These are phyloP conservation scores for Drosophila nebulosa DNA, from an alignment of 1,140 invertebrate genomes.

Conservation along the genomic window DNA sequence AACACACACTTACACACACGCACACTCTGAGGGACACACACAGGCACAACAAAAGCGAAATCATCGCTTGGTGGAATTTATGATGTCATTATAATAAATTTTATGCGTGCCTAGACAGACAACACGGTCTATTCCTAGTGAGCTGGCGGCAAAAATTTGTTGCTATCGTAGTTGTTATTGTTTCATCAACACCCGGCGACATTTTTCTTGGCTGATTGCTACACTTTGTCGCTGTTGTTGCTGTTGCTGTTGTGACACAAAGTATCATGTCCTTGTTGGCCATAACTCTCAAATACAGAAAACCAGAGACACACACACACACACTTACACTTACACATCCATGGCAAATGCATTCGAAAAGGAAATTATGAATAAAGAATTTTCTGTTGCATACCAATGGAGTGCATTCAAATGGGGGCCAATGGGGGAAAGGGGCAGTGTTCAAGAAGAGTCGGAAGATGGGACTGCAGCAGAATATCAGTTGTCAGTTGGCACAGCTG, in stretches of 20 bases:
- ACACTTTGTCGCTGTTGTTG: conserved; percentile 53
- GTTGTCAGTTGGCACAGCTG: conserved; percentile 57
- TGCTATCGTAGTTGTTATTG: conserved; percentile 14
- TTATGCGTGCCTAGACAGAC: conserved; percentile 69
- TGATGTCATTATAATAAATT: conserved; percentile 77
- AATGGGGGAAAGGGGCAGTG: conserved; percentile 8
- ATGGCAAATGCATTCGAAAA: conserved; percentile 11
- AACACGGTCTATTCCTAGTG: conserved; percentile 33
- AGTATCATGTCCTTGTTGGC: conserved; percentile 61
- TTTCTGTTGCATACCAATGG: conserved; percentile 45
- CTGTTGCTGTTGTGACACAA: conserved; percentile 54
- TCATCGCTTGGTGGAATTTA: conserved; percentile 58
- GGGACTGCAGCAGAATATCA: conserved; percentile 35
- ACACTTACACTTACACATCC: conserved; percentile 2
- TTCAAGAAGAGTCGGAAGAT: background rate
- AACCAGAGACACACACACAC: background rate
- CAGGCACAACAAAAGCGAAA: conserved; percentile 24
- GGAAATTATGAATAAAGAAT: conserved; percentile 64
- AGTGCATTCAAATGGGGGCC: conserved; percentile 38
- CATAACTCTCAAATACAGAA: conserved; percentile 28
- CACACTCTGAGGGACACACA: conserved; percentile 8
- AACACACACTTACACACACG: conserved; percentile 2
- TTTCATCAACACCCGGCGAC: conserved; percentile 42
- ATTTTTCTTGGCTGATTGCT: conserved; percentile 64
- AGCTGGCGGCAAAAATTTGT: conserved; percentile 43